A percentile compares a stretch with the other conserved stretches of the same genome.
Conservation (phyloP, 2,113 vertebrate genomes). For the Poecile atricapillus region DNA sequence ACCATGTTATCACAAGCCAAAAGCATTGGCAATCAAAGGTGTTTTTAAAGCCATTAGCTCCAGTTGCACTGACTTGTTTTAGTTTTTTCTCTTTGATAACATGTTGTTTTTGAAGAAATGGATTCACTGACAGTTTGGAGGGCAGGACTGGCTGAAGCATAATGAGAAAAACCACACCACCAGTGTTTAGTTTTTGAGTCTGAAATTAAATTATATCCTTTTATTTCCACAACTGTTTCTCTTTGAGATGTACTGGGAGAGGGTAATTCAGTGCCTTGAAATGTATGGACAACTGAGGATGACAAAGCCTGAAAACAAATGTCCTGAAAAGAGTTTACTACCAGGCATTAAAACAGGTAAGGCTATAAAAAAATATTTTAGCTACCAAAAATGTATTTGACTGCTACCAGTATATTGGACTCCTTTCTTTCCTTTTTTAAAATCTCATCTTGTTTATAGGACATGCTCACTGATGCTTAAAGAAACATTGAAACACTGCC, state of each 20-base stretch:
- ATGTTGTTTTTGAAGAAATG: slow-evolving; percentile 15
- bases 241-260: not conserved
- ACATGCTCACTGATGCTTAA: not conserved
- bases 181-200: not conserved
- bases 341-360: not conserved
- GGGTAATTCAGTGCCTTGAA: not conserved
- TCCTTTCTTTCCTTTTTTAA: not conserved
- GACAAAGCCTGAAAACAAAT: not conserved
- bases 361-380: not conserved
- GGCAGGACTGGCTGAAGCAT: not conserved
- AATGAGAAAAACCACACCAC: not conserved
- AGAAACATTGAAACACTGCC: not conserved
- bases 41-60: slow-evolving; percentile 6
- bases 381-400: not conserved
- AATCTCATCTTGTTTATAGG: not conserved
- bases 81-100: not conserved
- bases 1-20: not conserved
- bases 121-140: slow-evolving; percentile 24
- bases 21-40: slow-evolving; percentile 29
- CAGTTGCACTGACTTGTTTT: not conserved
- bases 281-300: not conserved
- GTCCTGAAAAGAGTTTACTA: not conserved
- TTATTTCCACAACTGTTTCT: not conserved
- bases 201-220: not conserved
- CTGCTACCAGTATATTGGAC: not conserved